These are phyloP conservation scores for Pseudorectes ferrugineus DNA, from an alignment of 2,113 vertebrate species.

Conservation along the genomic window DNA sequence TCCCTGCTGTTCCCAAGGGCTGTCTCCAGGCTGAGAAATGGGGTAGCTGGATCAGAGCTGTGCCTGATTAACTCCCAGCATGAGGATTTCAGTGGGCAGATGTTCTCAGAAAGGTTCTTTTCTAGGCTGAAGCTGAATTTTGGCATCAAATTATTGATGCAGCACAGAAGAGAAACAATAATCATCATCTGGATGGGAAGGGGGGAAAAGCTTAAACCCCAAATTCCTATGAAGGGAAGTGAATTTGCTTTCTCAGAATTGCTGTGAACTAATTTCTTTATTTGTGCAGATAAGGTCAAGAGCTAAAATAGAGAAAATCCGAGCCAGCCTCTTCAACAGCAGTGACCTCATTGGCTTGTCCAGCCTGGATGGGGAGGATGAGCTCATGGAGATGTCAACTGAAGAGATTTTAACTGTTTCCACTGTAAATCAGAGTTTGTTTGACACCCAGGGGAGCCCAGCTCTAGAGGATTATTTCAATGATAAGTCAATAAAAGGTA, in stretches of 20 bases:
- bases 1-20: background rate
- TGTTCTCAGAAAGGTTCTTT: background rate
- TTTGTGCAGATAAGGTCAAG: constrained; percentile 87
- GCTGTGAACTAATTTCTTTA: background rate
- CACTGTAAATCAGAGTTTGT: constrained; percentile 95
- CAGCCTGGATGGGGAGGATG: constrained; percentile 93
- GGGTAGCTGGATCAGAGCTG: background rate
- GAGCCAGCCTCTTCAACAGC: constrained; percentile 96
- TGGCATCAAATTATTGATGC: background rate
- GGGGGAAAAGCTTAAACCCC: too few relatives aligned
- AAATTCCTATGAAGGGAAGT: background rate
- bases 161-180: background rate
- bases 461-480: constrained; percentile 94
- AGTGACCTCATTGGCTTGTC: constrained; percentile 96
- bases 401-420: constrained; percentile 97
- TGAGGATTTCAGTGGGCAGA: background rate
- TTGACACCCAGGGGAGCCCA: constrained; percentile 96
- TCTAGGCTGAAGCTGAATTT: background rate
- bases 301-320: constrained; percentile 96
- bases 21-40: background rate
- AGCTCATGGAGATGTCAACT: constrained; percentile 95
- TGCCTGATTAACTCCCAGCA: background rate
- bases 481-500: constrained; percentile 92
- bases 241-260: background rate
- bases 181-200: background rate